These are phyloP conservation scores for Rhincodon typus DNA, from an alignment of 2,797 vertebrate species.

Conservation along the genomic window DNA sequence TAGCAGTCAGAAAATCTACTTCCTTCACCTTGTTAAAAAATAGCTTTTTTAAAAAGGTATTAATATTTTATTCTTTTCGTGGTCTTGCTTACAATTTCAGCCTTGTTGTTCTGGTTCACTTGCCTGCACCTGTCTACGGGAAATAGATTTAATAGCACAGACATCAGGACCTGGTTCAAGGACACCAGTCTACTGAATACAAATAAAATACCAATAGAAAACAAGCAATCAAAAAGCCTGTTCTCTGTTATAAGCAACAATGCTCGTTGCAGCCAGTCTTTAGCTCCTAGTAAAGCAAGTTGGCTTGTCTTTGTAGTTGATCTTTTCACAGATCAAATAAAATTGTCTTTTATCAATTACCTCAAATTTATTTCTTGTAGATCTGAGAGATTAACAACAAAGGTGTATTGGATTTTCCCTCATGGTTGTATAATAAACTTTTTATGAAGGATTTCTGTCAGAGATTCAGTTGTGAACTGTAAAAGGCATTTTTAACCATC, in stretches of 20 bases:
- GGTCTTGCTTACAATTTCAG: background rate
- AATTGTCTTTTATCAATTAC: background rate
- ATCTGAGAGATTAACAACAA: background rate
- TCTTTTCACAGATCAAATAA: background rate
- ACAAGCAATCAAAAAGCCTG: background rate
- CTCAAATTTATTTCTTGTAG: background rate
- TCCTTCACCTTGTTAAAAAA: background rate
- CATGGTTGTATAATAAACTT: background rate
- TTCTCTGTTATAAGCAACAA: background rate
- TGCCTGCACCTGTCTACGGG: background rate
- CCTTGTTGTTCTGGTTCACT: background rate
- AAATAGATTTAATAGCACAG: background rate
- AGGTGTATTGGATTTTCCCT: background rate
- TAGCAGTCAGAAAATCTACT: background rate
- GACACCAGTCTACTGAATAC: background rate
- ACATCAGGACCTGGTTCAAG: background rate
- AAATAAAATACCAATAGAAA: conserved; percentile 3
- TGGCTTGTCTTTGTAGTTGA: background rate
- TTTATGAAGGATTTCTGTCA: background rate
- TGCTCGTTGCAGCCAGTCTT: background rate
- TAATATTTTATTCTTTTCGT: background rate
- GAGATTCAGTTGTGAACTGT: background rate
- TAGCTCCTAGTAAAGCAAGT: background rate
- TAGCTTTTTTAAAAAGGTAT: background rate
- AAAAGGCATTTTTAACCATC: background rate